Evolutionary conservation across 2,113 vertebrate species (phyloP).

Genomic region (Podiceps cristatus): DNA sequence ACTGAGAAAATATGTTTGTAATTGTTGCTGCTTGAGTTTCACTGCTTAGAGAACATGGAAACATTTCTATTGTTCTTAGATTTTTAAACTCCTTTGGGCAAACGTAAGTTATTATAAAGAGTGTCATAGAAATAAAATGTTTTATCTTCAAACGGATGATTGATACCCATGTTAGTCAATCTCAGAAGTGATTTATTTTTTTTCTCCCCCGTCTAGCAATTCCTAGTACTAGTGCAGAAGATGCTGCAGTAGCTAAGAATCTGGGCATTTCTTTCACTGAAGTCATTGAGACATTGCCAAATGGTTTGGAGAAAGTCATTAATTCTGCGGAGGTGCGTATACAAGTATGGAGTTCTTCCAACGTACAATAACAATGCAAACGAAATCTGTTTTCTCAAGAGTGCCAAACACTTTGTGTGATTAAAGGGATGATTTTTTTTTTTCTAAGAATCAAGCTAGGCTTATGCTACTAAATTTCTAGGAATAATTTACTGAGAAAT

Average conservation of each 20-base stretch:
- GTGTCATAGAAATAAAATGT: background rate
- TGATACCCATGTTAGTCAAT: background rate
- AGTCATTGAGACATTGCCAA: constrained; percentile 79
- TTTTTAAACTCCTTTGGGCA: background rate
- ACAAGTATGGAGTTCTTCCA: background rate
- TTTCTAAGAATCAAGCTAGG: background rate
- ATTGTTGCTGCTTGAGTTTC: background rate
- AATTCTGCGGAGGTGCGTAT: constrained; percentile 87
- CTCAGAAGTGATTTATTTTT: background rate
- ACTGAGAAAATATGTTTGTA: background rate
- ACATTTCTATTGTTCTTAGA: background rate
- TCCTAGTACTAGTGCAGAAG: constrained; percentile 84
- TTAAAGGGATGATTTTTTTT: background rate
- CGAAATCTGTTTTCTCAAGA: background rate
- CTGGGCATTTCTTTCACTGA: constrained; percentile 82
- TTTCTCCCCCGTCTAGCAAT: constrained; percentile 76
- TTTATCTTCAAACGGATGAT: background rate
- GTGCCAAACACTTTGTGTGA: background rate
- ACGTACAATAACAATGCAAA: background rate
- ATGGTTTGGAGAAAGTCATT: constrained; percentile 83
- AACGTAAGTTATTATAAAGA: background rate
- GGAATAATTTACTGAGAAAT: background rate
- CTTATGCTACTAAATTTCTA: background rate
- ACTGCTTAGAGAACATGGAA: background rate
- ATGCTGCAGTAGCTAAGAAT: constrained; percentile 78